phyloP scores from a whole-genome alignment of 2,797 vertebrate species.

The Macrochelys suwanniensis region DNA sequence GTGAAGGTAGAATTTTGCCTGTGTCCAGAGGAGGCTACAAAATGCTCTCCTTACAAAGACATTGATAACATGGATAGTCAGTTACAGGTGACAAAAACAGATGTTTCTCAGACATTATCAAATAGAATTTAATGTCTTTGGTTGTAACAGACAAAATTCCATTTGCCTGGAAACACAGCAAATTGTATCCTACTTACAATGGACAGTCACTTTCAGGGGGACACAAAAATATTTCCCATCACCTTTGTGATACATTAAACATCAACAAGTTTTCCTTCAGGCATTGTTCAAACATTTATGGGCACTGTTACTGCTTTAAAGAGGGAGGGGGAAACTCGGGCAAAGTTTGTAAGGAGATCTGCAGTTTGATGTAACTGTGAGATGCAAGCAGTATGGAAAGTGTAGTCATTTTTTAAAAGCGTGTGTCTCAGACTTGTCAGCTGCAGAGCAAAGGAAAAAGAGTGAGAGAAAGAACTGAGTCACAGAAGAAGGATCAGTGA shows the following conservation, averaged over 20 bases:
- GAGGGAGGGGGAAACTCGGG: background rate
- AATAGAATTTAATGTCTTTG: background rate
- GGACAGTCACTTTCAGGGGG: background rate
- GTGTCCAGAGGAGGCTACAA: background rate
- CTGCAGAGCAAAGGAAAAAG: background rate
- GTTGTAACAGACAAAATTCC: background rate
- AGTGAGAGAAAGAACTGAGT: background rate
- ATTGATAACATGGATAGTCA: background rate
- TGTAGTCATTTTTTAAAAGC: background rate
- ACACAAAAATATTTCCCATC: background rate
- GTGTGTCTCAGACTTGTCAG: background rate
- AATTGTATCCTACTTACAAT: background rate
- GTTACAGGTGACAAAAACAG: background rate
- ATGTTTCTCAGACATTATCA: background rate
- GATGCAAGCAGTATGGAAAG: background rate
- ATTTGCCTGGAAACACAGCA: background rate
- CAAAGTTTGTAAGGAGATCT: background rate
- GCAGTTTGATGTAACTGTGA: background rate
- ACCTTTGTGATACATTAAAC: background rate
- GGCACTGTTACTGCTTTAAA: background rate
- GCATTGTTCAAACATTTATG: background rate
- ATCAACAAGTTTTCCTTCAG: background rate
- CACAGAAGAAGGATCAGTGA: background rate
- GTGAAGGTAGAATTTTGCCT: background rate
- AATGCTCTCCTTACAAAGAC: background rate